Percentiles rank a stretch among this genome's conserved stretches.
Evolutionary conservation across 2,888 invertebrate species (phyloP).

Genomic region (Mesorhabditis sp.): DNA sequence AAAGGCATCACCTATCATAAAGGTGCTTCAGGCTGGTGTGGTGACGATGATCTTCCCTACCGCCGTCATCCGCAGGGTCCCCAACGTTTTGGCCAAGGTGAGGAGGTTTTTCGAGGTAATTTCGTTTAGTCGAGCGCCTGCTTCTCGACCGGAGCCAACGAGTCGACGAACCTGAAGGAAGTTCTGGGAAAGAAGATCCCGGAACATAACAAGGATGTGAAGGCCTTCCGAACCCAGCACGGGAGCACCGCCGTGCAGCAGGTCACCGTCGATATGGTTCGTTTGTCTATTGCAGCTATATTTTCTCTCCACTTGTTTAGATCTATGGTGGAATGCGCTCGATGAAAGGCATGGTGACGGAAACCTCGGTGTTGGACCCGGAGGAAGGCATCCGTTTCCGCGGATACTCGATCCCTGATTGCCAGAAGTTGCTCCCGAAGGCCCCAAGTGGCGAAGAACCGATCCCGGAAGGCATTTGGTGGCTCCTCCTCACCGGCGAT

Average conservation of each 20-base stretch:
- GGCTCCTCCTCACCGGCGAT: slow-evolving; percentile 84
- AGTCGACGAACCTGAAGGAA: slow-evolving; percentile 74
- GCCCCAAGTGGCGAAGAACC: slow-evolving; percentile 77
- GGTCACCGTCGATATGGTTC: slow-evolving; percentile 94
- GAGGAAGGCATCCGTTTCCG: slow-evolving; percentile 93
- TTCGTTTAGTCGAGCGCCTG: slow-evolving; percentile 9
- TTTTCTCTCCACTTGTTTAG: slow-evolving; percentile 38
- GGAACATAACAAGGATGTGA: slow-evolving; percentile 79
- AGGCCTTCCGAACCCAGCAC: slow-evolving; percentile 83
- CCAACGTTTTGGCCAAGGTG: no score
- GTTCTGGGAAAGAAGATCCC: slow-evolving; percentile 84
- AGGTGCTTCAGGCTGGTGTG: no score
- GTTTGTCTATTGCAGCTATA: neutral
- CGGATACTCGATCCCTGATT: slow-evolving; percentile 86
- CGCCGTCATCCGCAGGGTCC: no score
- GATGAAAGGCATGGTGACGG: slow-evolving; percentile 88
- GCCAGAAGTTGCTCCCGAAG: slow-evolving; percentile 80
- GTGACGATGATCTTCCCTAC: no score
- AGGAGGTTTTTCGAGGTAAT: no score
- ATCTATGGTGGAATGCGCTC: slow-evolving; percentile 90
- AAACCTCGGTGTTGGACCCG: slow-evolving; percentile 87
- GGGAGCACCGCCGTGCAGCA: slow-evolving; percentile 88
- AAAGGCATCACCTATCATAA: no score
- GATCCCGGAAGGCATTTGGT: slow-evolving; percentile 88
- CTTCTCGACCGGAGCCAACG: slow-evolving; percentile 33